Evolutionary conservation across 1,140 invertebrate genomes (phyloP).

Genomic region (Apis florea): DNA sequence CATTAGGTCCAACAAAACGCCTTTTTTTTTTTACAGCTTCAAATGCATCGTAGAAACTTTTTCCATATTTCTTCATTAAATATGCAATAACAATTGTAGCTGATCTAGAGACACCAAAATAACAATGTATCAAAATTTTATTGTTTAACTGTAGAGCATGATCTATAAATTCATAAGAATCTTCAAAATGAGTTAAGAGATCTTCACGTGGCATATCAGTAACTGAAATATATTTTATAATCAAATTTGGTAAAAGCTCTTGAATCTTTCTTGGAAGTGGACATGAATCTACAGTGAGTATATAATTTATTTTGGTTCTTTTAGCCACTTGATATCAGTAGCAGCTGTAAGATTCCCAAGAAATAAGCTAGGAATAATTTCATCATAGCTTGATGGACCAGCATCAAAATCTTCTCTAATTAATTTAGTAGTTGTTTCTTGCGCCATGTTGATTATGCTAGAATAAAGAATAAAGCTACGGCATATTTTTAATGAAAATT

Average conservation of each 20-base stretch:
- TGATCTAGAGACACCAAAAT: conserved; percentile 92
- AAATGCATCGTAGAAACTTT: conserved; percentile 87
- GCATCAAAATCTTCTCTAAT: conserved; percentile 82
- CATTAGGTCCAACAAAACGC: conserved; percentile 85
- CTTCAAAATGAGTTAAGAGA: conserved; percentile 88
- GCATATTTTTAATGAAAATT: background rate
- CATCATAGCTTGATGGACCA: conserved; percentile 84
- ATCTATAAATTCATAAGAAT: conserved; percentile 87
- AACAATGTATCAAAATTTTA: conserved; percentile 90
- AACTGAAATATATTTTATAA: conserved; percentile 89
- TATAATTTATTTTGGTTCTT: conserved; percentile 86
- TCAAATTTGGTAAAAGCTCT: conserved; percentile 83
- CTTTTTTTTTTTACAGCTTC: conserved; percentile 84
- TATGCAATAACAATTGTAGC: conserved; percentile 91
- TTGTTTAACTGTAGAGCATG: conserved; percentile 81
- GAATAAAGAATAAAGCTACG: conserved; percentile 40
- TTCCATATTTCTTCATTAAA: conserved; percentile 90
- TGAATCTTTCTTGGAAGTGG: conserved; percentile 88
- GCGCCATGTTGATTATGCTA: conserved; percentile 64
- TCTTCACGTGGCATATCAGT: conserved; percentile 91
- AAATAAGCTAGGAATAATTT: conserved; percentile 87
- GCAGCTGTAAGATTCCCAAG: conserved; percentile 90
- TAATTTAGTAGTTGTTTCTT: conserved; percentile 60
- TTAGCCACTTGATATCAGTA: conserved; percentile 85
- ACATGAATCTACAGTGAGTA: conserved; percentile 90